Evolutionary conservation across 2,888 invertebrate species (phyloP).

Genomic region (Thelaira solivaga): DNA sequence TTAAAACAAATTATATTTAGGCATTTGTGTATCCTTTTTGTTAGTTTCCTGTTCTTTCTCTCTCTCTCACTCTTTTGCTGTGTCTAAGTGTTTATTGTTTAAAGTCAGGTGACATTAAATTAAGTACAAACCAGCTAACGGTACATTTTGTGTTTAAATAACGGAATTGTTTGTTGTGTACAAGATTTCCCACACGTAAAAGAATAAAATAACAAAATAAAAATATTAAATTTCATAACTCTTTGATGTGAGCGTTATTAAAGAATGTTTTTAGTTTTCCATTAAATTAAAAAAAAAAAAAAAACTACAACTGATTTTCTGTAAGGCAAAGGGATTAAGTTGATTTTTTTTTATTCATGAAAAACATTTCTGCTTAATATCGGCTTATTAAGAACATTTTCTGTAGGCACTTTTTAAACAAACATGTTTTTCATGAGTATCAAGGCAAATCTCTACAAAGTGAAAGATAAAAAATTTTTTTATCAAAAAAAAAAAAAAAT

Average conservation of each 20-base stretch:
- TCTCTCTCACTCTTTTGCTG: no score
- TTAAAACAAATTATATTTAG: neutral
- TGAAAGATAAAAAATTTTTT: no score
- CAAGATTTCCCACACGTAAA: constrained; percentile 7
- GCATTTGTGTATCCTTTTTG: constrained; percentile 29
- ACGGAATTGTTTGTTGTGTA: neutral
- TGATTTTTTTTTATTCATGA: no score
- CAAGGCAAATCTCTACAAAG: no score
- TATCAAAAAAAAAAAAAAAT: no score
- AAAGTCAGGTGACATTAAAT: constrained; percentile 41
- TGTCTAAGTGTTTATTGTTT: no score
- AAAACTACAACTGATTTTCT: no score
- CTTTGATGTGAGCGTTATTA: constrained; percentile 21
- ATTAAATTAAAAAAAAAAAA: no score
- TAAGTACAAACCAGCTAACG: constrained; percentile 19
- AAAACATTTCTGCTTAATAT: no score
- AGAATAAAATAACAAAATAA: neutral
- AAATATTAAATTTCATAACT: constrained; percentile 3
- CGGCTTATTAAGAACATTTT: no score
- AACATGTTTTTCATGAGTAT: no score
- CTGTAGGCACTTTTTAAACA: no score
- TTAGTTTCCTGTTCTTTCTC: constrained; percentile 33
- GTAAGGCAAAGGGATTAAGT: neutral
- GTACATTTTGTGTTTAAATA: constrained; percentile 7
- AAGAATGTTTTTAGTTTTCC: neutral